Evolutionary conservation across 2,888 invertebrate genomes (phyloP).

Genomic region (Fragum whitleyi): DNA sequence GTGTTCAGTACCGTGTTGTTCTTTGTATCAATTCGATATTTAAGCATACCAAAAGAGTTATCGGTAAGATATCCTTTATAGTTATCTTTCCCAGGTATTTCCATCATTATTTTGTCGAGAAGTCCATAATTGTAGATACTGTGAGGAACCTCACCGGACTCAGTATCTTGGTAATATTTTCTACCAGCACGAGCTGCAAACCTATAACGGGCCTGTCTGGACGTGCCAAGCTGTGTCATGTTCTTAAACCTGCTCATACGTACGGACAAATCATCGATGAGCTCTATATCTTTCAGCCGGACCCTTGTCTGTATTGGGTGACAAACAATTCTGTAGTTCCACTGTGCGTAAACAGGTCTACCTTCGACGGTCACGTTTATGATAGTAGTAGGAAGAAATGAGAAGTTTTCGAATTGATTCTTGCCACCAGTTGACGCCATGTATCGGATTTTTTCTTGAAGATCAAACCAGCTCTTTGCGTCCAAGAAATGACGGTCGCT

Average conservation of each 20-base stretch:
- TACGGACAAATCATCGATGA: slow-evolving; percentile 73
- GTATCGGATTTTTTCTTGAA: slow-evolving; percentile 76
- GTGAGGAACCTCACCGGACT: slow-evolving; percentile 25
- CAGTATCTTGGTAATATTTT: slow-evolving; percentile 12
- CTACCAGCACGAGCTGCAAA: slow-evolving; percentile 32
- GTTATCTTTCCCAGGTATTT: slow-evolving; percentile 64
- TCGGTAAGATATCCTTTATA: slow-evolving; percentile 44
- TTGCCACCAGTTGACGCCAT: slow-evolving; percentile 76
- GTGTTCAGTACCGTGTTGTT: slow-evolving; percentile 51
- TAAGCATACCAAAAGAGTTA: slow-evolving; percentile 42
- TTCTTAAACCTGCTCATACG: slow-evolving; percentile 57
- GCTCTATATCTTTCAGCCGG: slow-evolving; percentile 56
- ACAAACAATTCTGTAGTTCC: slow-evolving; percentile 77
- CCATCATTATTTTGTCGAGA: slow-evolving; percentile 56
- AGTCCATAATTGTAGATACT: slow-evolving; percentile 19
- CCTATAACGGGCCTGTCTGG: slow-evolving; percentile 58
- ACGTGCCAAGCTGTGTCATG: slow-evolving; percentile 33
- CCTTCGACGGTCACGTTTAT: slow-evolving; percentile 51
- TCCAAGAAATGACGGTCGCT: slow-evolving; percentile 80
- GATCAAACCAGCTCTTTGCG: slow-evolving; percentile 74
- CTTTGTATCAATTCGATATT: slow-evolving; percentile 46
- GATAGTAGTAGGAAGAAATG: slow-evolving; percentile 78
- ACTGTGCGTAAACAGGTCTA: slow-evolving; percentile 70
- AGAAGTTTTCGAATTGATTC: slow-evolving; percentile 72
- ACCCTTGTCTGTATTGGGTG: slow-evolving; percentile 69